Base-by-base conservation (phyloP, 2,888 invertebrate genomes). In the Entomobrya multifasciata region DNA sequence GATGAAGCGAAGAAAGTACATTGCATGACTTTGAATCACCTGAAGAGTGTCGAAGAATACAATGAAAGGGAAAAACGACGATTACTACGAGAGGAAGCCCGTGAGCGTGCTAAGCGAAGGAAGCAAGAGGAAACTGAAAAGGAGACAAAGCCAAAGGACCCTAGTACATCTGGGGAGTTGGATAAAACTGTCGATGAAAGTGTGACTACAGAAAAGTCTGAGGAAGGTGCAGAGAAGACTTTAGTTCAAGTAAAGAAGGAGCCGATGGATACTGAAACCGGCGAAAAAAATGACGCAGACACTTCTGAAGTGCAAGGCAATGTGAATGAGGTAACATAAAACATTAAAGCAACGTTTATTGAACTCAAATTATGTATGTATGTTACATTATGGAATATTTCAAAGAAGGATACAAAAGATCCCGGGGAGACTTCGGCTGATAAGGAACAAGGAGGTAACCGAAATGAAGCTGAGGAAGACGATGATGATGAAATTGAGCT, bases 401-500 rank as follows among this genome's bases (percentile, higher is more conserved):
- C n/a, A 55, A 17, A 52, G 55, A 41, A 11, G 79, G 79, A 30
- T 47, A 65, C n/a, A 65, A 79, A 79, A 65, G 79, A 79, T 17
- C 57, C 55, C 13, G 76, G 76, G 76, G 60, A 52, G 27, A 74
- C 36, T 15, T 11, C 47, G 41, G 17, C 62, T 10, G 78, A 77
- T 8, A 77, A 87, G 60, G 81, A 65, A 15, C 70, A 86, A 49
- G 76, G 82, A 25, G 70, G 65, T 30, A 60, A 77, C 84, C 87
- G 78, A 20, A 80, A 84, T 67, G 77, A 60, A 62, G 89, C 88
- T 11, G 90, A 91, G 65, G 90, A 90, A 52, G 88, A 87, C n/a
- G 91, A 91, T 79, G 89, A 91, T 70, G 91, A 91, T 86, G 91
- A 91, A 79, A 91, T 90, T 81, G 90, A 90, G 84, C 87, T 91